A percentile compares a stretch with the other conserved stretches of the same genome.
phyloP scores from a whole-genome alignment of 2,888 invertebrate species.

The Hofmannophila pseudospretella region DNA sequence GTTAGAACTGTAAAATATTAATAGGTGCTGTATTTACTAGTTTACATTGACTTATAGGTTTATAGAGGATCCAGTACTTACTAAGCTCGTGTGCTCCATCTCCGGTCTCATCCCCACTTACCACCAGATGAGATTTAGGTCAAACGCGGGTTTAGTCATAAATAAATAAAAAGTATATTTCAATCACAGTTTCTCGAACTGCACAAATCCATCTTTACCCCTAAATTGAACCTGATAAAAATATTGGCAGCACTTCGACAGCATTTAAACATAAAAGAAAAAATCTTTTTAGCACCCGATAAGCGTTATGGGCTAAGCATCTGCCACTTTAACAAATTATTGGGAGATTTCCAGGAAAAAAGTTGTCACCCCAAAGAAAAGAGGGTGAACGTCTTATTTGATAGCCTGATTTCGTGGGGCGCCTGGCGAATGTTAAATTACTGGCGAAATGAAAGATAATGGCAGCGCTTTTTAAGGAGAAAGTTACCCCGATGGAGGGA shows the following conservation, averaged over 20 bases:
- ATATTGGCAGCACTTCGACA: slow-evolving; percentile 12
- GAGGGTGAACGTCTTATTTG: slow-evolving; percentile 66
- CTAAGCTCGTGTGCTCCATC: no score
- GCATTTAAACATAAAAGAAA: slow-evolving; percentile 27
- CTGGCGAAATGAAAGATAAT: slow-evolving; percentile 76
- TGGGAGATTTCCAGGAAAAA: slow-evolving; percentile 68
- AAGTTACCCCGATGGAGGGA: slow-evolving; percentile 48
- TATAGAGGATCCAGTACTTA: no score
- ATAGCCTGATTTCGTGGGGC: slow-evolving; percentile 70
- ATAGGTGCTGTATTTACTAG: no score
- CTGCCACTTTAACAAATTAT: slow-evolving; percentile 76
- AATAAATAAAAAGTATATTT: no score
- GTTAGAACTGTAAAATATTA: no score
- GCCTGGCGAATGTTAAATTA: slow-evolving; percentile 73
- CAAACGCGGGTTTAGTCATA: no score
- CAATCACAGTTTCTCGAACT: no score
- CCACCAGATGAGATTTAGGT: no score
- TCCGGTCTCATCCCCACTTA: no score
- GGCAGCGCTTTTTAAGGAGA: slow-evolving; percentile 59
- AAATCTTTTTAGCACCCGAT: slow-evolving; percentile 46
- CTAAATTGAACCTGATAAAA: slow-evolving; percentile 9
- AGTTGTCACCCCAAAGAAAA: slow-evolving; percentile 62
- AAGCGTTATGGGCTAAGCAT: slow-evolving; percentile 71
- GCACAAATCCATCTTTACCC: no score
- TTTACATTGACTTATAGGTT: no score